Conservation (phyloP, 2,797 vertebrate genomes). For the Micropoecilia bifurca region DNA sequence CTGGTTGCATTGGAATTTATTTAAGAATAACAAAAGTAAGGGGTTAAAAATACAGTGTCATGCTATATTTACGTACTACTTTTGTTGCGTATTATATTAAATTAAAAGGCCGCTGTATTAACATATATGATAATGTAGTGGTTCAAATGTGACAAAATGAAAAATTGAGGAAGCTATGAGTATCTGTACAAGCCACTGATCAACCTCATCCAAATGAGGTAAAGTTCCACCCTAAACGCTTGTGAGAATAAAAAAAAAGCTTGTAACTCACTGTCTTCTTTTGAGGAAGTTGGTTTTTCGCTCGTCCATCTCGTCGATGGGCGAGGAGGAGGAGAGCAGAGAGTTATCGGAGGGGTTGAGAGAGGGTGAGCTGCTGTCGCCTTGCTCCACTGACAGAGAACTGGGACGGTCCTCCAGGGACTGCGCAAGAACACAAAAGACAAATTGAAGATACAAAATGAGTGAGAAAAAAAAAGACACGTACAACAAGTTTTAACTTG, state of each 20-base stretch:
- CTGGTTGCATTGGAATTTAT: not conserved
- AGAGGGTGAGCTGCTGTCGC: slow-evolving; percentile 94
- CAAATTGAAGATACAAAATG: not conserved
- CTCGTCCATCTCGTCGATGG: slow-evolving; percentile 95
- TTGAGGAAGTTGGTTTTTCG: slow-evolving; percentile 94
- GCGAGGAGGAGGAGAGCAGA: slow-evolving; percentile 94
- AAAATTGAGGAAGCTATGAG: not conserved
- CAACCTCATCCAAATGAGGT: not conserved
- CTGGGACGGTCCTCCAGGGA: slow-evolving; percentile 95
- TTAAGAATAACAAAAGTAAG: not conserved
- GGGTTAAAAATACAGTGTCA: not conserved
- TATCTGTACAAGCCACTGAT: not conserved
- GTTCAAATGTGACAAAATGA: too few species aligned
- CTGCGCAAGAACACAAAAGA: slow-evolving; percentile 63
- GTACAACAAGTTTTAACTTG: slow-evolving; percentile 1
- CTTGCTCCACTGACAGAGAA: slow-evolving; percentile 92
- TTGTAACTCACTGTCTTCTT: slow-evolving; percentile 90
- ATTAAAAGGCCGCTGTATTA: too few species aligned
- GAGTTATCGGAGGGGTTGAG: slow-evolving; percentile 97
- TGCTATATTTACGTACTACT: not conserved
- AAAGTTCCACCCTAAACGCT: not conserved
- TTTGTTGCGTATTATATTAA: too few species aligned
- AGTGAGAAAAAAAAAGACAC: not conserved
- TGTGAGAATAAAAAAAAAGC: not conserved
- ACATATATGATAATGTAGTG: too few species aligned